Percentiles rank a stretch among this genome's conserved stretches.
These are phyloP conservation scores for Rousettus madagascariensis DNA, from an alignment of 2,797 vertebrate genomes.

Conservation along the genomic window DNA sequence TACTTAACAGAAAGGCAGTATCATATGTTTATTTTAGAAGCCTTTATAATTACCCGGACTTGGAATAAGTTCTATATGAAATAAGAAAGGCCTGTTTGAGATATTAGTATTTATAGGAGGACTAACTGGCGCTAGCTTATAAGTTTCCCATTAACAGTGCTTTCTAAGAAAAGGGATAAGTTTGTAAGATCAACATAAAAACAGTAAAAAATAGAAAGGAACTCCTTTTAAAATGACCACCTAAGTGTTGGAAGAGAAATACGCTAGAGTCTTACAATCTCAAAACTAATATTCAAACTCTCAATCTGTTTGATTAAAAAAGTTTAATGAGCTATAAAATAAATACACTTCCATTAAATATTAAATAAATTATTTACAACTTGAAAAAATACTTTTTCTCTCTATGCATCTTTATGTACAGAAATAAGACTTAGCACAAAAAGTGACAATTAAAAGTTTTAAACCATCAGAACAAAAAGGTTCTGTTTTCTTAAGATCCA, in stretches of 20 bases:
- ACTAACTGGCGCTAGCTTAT: neutral
- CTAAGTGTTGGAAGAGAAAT: neutral
- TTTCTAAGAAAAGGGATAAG: neutral
- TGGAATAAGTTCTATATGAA: neutral
- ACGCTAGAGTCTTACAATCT: neutral
- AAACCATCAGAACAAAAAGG: constrained; percentile 19
- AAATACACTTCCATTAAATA: constrained; percentile 87
- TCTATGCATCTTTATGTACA: constrained; percentile 80
- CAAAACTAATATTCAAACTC: constrained; percentile 67
- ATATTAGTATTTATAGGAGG: constrained; percentile 4
- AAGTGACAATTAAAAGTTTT: constrained; percentile 45
- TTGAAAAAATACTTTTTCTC: constrained; percentile 78
- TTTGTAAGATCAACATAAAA: neutral
- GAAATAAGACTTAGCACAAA: constrained; percentile 77
- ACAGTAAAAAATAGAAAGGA: neutral
- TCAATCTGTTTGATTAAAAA: constrained; percentile 79
- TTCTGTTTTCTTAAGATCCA: constrained; percentile 34
- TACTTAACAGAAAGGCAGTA: neutral
- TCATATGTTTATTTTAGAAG: neutral
- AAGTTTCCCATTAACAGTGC: neutral
- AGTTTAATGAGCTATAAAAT: constrained; percentile 86
- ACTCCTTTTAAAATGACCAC: neutral
- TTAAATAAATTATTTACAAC: constrained; percentile 87
- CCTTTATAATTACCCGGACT: neutral
- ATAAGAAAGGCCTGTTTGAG: neutral